phyloP scores from a whole-genome alignment of 1,140 invertebrate genomes.

The Drosophila lacertosa region DNA sequence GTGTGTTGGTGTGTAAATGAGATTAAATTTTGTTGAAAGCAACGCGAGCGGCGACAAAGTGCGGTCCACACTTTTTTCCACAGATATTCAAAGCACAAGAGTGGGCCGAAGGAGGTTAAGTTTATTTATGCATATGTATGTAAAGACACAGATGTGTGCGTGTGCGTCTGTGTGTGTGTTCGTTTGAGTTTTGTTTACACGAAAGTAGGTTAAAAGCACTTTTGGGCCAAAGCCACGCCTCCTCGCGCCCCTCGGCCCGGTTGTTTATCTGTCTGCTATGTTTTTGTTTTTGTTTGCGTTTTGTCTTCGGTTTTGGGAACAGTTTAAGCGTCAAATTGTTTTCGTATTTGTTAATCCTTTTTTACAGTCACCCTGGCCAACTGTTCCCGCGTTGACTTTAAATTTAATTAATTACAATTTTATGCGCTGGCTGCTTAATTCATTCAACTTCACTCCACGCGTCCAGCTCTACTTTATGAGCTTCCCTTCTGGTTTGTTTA shows the following conservation, averaged over 20 bases:
- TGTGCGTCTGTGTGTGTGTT: conserved; percentile 31
- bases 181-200: conserved; percentile 28
- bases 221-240: conserved; percentile 64
- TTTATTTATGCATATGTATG: conserved; percentile 52
- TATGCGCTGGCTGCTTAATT: conserved; percentile 62
- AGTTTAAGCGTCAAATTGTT: conserved; percentile 76
- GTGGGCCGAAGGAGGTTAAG: conserved; percentile 23
- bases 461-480: conserved; percentile 8
- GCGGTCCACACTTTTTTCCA: conserved; percentile 52
- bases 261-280: conserved; percentile 31
- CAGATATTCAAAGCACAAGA: conserved; percentile 29
- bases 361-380: not conserved
- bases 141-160: conserved; percentile 4
- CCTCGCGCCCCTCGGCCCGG: not conserved
- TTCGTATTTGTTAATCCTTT: conserved; percentile 76
- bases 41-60: conserved; percentile 51
- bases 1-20: conserved; percentile 61
- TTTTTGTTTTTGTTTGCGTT: conserved; percentile 67
- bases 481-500: conserved; percentile 42
- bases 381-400: conserved; percentile 47
- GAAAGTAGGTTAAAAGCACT: conserved; percentile 82
- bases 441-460: conserved; percentile 12
- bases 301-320: conserved; percentile 70
- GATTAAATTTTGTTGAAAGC: conserved; percentile 79
- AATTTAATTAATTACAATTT: conserved; percentile 81